Base-by-base conservation (phyloP, 2,888 invertebrate genomes). In the Cyaniris semiargus region DNA sequence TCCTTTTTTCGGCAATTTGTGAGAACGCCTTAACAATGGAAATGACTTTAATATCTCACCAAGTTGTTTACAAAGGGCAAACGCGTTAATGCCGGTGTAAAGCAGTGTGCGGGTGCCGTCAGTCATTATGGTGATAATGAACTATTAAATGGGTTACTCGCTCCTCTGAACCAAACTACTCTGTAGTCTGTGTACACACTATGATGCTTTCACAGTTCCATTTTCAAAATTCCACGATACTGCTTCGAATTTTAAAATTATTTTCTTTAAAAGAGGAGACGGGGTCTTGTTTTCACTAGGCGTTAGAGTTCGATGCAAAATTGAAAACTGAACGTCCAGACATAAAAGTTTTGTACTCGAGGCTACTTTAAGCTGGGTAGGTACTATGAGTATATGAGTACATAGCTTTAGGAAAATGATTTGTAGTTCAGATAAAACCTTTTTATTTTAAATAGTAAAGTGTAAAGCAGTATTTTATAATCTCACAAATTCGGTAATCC, bases 101-200 rank as follows among this genome's bases (percentile, higher is more conserved):
- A 58, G n/a, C 58, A 3, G 58, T 21, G 15, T 31, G 23, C 66
- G 27, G 18, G 66, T 71, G 21, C 71, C 38, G 38, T 38, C 18
- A 31, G 27, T 70, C 38, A 38, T 71, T 38, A 71, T 38, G n/a
- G 38, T 38, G 71, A 38, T 71, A 71, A 71, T 71, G 38, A 71
- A 38, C 38, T 71, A 38, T 71, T 38, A 71, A 71, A 71, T 71
- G 13, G 38, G 34, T 38, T 71, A 71, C 38, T 34, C 66, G 66
- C 66, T 66, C 66, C 66, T 66, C 66, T 66, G 66, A 66, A 66
- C 66, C 66, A 31, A 70, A 21, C 23, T 21, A 71, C 34, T 8
- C 21, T 31, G 38, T 21, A 71, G n/a, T 8, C 21, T 31, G 38
- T 71, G 71, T 71, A 38, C 71, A 71, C 38, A 71, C 71, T 71